These are phyloP conservation scores for Phyllotis vaccarum DNA, from an alignment of 2,797 vertebrate genomes.

Conservation along the genomic window DNA sequence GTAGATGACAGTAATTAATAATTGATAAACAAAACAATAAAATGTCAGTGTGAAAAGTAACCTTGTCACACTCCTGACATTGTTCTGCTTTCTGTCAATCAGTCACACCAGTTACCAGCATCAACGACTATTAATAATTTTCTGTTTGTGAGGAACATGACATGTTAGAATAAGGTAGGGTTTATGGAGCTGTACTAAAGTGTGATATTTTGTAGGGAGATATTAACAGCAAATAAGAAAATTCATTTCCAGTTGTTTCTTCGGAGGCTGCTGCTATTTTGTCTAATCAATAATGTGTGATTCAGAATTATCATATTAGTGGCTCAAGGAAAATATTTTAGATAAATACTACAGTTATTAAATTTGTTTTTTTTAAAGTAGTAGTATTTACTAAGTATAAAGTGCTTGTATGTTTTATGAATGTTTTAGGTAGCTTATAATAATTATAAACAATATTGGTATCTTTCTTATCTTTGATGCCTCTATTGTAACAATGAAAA, in stretches of 20 bases:
- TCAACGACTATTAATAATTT: conserved; percentile 60
- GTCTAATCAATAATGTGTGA: neutral
- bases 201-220: neutral
- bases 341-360: neutral
- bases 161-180: neutral
- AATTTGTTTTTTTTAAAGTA: conserved; percentile 44
- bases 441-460: neutral
- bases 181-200: neutral
- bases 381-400: neutral
- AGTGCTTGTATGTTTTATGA: neutral
- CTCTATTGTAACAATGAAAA: neutral
- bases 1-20: conserved; percentile 58
- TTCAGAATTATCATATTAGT: neutral
- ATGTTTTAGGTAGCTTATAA: neutral
- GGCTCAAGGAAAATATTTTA: neutral
- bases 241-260: neutral
- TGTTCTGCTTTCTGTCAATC: conserved; percentile 68
- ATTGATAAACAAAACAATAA: conserved; percentile 65
- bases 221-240: neutral
- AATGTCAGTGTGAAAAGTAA: conserved; percentile 51
- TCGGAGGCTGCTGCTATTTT: conserved; percentile 32
- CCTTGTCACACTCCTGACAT: conserved; percentile 62
- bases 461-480: neutral
- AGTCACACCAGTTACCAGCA: conserved; percentile 77
- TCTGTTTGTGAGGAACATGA: neutral